These are phyloP conservation scores for Stenodera caucasica DNA, from an alignment of 2,888 invertebrate species.

Conservation along the genomic window DNA sequence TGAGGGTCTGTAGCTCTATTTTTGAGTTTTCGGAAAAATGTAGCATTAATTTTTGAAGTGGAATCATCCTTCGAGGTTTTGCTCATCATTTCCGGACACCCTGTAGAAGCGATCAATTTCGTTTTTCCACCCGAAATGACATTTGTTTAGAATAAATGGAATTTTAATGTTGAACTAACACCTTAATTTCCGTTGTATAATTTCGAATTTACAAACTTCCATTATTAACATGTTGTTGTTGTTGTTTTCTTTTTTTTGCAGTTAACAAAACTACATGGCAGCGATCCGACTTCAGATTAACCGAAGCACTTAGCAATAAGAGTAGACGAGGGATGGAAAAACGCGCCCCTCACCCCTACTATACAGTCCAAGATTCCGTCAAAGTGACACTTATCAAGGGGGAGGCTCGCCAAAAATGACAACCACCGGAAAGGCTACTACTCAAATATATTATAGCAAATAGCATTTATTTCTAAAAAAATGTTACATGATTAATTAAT, in stretches of 20 bases:
- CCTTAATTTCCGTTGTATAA: neutral
- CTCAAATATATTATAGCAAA: neutral
- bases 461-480: conserved; percentile 12
- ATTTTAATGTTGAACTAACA: neutral
- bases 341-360: conserved; percentile 11
- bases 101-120: neutral
- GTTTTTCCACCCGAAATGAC: neutral
- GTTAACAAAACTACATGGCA: neutral
- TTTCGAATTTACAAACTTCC: neutral
- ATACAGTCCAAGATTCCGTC: conserved; percentile 13
- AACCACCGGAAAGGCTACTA: neutral
- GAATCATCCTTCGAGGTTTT: no score
- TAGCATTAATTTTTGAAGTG: no score
- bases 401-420: conserved; percentile 12
- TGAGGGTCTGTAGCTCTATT: no score
- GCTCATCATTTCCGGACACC: no score
- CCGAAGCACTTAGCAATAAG: conserved; percentile 53
- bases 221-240: neutral
- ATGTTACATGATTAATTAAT: conserved; percentile 20
- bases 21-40: no score
- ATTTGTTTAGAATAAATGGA: neutral
- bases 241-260: neutral
- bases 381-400: conserved; percentile 28
- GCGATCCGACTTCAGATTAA: conserved; percentile 42
- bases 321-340: conserved; percentile 44